These are phyloP conservation scores for Tetropium fuscum DNA, from an alignment of 2,888 invertebrate genomes.

Conservation along the genomic window DNA sequence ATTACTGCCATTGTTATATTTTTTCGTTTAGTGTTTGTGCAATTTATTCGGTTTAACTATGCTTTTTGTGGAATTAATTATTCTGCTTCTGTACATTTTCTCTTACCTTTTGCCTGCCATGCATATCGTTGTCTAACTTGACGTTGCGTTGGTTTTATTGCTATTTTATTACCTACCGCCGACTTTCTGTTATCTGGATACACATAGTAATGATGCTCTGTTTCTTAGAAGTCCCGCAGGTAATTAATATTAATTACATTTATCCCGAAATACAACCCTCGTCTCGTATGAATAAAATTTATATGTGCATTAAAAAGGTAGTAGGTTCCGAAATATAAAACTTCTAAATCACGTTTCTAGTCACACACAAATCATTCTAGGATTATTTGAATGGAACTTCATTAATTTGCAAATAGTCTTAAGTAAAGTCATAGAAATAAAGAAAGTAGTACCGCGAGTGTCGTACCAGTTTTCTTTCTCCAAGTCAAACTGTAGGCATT, in stretches of 20 bases:
- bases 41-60: too few relatives aligned
- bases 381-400: too few relatives aligned
- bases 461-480: too few relatives aligned
- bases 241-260: constrained; percentile 54
- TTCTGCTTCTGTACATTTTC: constrained; percentile 12
- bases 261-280: constrained; percentile 33
- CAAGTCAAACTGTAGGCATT: too few relatives aligned
- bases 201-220: constrained; percentile 49
- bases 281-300: constrained; percentile 33
- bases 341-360: too few relatives aligned
- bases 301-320: constrained; percentile 29
- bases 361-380: too few relatives aligned
- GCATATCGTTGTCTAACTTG: constrained; percentile 30
- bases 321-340: constrained; percentile 8
- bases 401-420: too few relatives aligned
- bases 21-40: too few relatives aligned
- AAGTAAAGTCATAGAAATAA: too few relatives aligned
- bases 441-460: too few relatives aligned
- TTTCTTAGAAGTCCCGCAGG: constrained; percentile 46
- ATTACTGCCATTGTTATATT: too few relatives aligned
- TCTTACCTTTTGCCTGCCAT: constrained; percentile 23
- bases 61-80: too few relatives aligned
- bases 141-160: constrained; percentile 44
- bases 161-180: constrained; percentile 48
- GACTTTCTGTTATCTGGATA: constrained; percentile 48